These are phyloP conservation scores for Caenorhabditis briggsae DNA, from an alignment of 1,140 invertebrate genomes.

Conservation along the genomic window DNA sequence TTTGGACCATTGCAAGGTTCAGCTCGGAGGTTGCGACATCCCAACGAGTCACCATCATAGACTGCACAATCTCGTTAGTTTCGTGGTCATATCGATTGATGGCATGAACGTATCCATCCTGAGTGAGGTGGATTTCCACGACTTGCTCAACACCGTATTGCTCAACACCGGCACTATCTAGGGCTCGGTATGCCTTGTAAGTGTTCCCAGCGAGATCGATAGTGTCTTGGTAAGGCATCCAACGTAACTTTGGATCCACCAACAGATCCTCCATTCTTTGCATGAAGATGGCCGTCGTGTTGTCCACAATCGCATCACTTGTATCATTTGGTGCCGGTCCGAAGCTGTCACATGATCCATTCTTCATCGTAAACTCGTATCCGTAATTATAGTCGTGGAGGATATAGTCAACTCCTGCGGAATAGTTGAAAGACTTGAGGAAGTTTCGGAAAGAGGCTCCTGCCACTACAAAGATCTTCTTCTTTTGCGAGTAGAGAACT, in stretches of 20 bases:
- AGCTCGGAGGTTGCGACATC: not conserved
- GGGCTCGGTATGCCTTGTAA: not conserved
- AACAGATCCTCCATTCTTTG: not conserved
- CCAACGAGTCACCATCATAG: not conserved
- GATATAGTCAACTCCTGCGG: not conserved
- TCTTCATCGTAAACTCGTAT: slow-evolving; percentile 11
- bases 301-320: not conserved
- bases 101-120: not conserved
- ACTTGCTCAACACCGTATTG: too few species aligned
- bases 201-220: not conserved
- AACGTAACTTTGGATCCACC: not conserved
- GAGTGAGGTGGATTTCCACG: not conserved
- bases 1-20: not conserved
- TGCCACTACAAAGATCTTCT: not conserved
- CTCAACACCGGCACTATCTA: not conserved
- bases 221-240: not conserved
- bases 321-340: not conserved
- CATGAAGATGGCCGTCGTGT: not conserved
- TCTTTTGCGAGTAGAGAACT: not conserved
- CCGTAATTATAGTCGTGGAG: slow-evolving; percentile 40
- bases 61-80: not conserved
- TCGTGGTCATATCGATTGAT: not conserved
- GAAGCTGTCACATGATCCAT: not conserved
- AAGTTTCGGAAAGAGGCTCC: not conserved
- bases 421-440: not conserved